phyloP scores from a whole-genome alignment of 2,797 vertebrate species.

The Erethizon dorsatum region DNA sequence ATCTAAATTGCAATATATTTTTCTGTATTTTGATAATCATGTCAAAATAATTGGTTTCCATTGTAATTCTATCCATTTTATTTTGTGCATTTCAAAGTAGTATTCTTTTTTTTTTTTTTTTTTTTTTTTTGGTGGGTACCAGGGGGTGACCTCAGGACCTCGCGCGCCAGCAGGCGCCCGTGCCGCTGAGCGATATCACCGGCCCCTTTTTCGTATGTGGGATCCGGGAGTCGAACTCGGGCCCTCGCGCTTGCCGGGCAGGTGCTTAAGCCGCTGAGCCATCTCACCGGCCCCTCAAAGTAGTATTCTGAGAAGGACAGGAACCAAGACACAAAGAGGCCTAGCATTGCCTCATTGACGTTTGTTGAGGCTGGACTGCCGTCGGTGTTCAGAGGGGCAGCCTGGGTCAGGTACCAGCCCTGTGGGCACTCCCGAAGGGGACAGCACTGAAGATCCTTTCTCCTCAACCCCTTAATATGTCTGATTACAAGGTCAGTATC shows the following conservation, averaged over 20 bases:
- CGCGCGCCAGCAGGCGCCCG: no score
- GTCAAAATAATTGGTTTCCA: conserved; percentile 31
- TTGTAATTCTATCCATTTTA: neutral
- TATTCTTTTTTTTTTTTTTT: no score
- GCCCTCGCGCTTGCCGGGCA: no score
- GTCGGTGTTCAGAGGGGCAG: neutral
- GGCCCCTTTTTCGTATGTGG: no score
- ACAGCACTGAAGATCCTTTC: neutral
- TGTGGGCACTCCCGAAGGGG: neutral
- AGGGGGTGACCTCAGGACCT: no score
- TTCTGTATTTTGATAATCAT: conserved; percentile 1
- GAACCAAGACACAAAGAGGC: neutral
- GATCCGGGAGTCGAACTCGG: no score
- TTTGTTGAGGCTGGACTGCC: neutral
- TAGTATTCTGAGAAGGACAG: neutral
- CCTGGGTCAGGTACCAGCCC: neutral
- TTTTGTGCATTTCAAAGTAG: conserved; percentile 31
- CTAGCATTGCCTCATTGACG: neutral
- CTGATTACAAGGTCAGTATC: neutral
- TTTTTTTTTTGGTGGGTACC: no score
- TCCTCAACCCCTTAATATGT: neutral
- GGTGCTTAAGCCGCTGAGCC: no score
- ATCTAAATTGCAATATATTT: neutral
- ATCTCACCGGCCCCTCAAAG: no score
- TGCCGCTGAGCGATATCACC: no score